Conservation (phyloP, 2,888 invertebrate species). For the Drosophila recens region DNA sequence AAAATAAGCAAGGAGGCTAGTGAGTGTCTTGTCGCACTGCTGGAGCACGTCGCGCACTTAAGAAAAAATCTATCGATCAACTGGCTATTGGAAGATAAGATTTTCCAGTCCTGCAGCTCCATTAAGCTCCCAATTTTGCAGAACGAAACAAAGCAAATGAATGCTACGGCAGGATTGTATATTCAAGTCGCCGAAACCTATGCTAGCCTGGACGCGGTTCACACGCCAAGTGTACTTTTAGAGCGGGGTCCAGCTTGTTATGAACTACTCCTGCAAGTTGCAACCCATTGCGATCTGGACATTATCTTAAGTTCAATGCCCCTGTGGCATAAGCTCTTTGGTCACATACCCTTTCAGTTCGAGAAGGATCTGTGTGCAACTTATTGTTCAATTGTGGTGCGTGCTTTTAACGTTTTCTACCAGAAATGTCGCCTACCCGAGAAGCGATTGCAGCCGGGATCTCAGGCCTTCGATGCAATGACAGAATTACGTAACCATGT, state of each 20-base stretch:
- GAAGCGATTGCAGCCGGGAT: background rate
- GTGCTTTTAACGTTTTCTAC: background rate
- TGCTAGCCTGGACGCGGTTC: background rate
- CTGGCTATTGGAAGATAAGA: background rate
- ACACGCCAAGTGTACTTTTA: background rate
- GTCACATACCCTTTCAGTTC: background rate
- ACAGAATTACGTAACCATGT: background rate
- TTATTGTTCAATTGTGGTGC: background rate
- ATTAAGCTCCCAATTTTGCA: background rate
- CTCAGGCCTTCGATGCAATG: background rate
- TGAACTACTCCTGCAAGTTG: background rate
- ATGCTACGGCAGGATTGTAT: background rate
- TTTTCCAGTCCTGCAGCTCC: background rate
- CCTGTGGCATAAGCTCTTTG: slow-evolving; percentile 2
- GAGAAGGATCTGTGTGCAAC: background rate
- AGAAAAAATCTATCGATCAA: background rate
- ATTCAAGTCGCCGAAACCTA: background rate
- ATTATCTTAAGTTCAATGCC: background rate
- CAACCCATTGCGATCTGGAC: background rate
- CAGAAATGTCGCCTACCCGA: background rate
- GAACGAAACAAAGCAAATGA: background rate
- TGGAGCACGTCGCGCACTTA: background rate
- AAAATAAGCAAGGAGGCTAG: background rate
- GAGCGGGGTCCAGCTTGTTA: background rate
- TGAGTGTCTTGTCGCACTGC: background rate